phyloP scores from a whole-genome alignment of 2,113 vertebrate species.

The Chascanopsetta lugubris region DNA sequence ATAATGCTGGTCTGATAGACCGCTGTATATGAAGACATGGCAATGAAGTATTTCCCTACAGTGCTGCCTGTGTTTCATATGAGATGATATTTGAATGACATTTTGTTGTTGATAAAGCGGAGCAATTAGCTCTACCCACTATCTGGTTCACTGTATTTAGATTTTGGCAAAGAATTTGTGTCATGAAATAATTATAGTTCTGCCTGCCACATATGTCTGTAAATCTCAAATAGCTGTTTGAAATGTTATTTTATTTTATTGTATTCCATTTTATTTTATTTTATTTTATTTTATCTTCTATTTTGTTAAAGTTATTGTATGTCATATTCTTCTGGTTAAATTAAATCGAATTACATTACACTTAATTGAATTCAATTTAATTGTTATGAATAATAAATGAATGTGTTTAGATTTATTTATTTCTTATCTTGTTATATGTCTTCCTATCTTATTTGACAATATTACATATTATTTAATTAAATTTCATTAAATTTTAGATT shows the following conservation, averaged over 20 bases:
- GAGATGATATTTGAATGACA: constrained; percentile 50
- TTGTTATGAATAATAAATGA: no score
- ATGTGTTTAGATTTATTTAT: no score
- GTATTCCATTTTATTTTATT: not conserved
- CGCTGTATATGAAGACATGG: constrained; percentile 50
- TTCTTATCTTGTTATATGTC: no score
- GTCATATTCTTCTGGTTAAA: no score
- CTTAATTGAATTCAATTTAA: no score
- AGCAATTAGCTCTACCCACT: constrained; percentile 62
- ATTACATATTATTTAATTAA: not conserved
- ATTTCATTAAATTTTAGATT: no score
- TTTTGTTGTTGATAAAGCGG: constrained; percentile 63
- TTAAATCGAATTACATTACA: no score
- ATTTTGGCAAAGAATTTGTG: constrained; percentile 24
- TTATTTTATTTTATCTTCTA: no score
- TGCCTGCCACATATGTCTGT: constrained; percentile 11
- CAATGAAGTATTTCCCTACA: constrained; percentile 46
- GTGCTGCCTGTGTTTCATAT: constrained; percentile 33
- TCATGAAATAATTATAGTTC: constrained; percentile 43
- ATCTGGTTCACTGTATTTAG: constrained; percentile 37
- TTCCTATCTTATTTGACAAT: no score
- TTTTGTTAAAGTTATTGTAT: no score
- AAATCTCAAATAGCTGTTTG: no score
- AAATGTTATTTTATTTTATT: not conserved
- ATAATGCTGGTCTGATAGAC: constrained; percentile 59